Percentiles rank a stretch among this genome's conserved stretches.
phyloP scores from a whole-genome alignment of 2,113 vertebrate species.

The Leucopsar rothschildi region DNA sequence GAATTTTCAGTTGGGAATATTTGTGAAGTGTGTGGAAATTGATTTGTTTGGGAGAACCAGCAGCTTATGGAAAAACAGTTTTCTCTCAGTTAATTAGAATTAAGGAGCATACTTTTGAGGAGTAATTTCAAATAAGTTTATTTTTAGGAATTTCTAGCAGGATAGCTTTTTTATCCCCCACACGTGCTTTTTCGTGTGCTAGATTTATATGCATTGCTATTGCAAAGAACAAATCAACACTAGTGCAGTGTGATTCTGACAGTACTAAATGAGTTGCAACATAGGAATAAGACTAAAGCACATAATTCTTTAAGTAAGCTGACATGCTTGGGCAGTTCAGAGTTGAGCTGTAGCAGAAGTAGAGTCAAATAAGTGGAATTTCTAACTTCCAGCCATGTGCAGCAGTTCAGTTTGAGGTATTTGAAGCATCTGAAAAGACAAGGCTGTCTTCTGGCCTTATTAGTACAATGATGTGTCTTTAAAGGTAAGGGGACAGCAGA shows the following conservation, averaged over 20 bases:
- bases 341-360: not conserved
- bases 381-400: not conserved
- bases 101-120: not conserved
- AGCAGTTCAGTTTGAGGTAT: not conserved
- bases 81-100: slow-evolving; percentile 15
- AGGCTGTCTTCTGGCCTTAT: not conserved
- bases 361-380: not conserved
- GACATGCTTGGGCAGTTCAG: not conserved
- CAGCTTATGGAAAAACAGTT: not conserved
- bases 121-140: slow-evolving; percentile 40
- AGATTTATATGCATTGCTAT: slow-evolving; percentile 15
- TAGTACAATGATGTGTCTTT: not conserved
- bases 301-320: not conserved
- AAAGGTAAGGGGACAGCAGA: not conserved
- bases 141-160: slow-evolving; percentile 45
- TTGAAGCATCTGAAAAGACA: not conserved
- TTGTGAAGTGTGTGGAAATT: not conserved
- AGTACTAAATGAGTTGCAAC: not conserved
- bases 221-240: slow-evolving; percentile 59
- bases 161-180: slow-evolving; percentile 40
- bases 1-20: not conserved
- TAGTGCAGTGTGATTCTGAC: not conserved
- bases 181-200: slow-evolving; percentile 25
- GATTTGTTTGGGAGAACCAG: not conserved
- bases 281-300: not conserved